These are phyloP conservation scores for Parapristionchus giblindavisi DNA, from an alignment of 2,888 invertebrate species.

Conservation along the genomic window DNA sequence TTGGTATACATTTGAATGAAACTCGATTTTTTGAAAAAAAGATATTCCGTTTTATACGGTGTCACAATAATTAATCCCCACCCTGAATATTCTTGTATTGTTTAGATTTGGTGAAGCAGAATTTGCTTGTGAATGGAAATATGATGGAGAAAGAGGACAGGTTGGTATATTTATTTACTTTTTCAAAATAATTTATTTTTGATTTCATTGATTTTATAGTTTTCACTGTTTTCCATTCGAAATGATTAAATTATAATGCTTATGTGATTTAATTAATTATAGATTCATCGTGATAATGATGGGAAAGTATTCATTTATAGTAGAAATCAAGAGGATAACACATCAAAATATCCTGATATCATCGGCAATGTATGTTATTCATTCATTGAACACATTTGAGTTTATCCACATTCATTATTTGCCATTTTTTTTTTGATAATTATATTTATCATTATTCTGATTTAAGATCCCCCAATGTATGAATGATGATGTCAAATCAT, in stretches of 20 bases:
- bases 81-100: slow-evolving; percentile 70
- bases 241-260: background rate
- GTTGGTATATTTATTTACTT: no score
- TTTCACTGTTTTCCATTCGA: background rate
- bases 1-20: background rate
- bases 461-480: slow-evolving; percentile 53
- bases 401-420: background rate
- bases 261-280: slow-evolving; percentile 32
- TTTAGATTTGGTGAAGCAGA: slow-evolving; percentile 82
- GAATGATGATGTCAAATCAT: slow-evolving; percentile 75
- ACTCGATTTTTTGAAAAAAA: no score
- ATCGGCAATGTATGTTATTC: slow-evolving; percentile 72
- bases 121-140: slow-evolving; percentile 99
- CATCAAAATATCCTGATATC: slow-evolving; percentile 93
- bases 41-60: no score
- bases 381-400: background rate
- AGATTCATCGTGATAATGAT: slow-evolving; percentile 81
- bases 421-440: background rate
- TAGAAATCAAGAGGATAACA: slow-evolving; percentile 93
- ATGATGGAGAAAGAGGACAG: slow-evolving; percentile 98
- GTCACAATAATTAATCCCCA: background rate
- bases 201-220: background rate
- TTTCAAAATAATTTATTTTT: no score
- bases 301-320: slow-evolving; percentile 86
- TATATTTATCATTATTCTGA: background rate